A percentile compares a stretch with the other conserved stretches of the same genome.
phyloP scores from a whole-genome alignment of 2,888 invertebrate genomes.

The Camptogramma bilineatum region DNA sequence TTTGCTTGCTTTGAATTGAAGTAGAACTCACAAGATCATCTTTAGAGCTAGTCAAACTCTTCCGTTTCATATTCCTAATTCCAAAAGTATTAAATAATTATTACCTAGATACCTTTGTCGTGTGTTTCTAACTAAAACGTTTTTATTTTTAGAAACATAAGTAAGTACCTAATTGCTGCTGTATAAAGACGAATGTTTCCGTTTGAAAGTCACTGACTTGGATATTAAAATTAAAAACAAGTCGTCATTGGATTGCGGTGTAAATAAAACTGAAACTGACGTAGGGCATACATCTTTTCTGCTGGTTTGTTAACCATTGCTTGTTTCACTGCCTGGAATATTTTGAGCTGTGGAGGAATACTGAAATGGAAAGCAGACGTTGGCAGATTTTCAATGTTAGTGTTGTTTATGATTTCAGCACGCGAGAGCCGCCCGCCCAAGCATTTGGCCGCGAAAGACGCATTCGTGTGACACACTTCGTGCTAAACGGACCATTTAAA shows the following conservation, averaged over 20 bases:
- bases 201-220: constrained; percentile 75
- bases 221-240: constrained; percentile 70
- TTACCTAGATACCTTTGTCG: too few species aligned
- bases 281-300: constrained; percentile 18
- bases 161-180: constrained; percentile 25
- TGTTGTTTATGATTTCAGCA: constrained; percentile 34
- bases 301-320: constrained; percentile 44
- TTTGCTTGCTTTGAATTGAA: too few species aligned
- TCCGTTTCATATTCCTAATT: too few species aligned
- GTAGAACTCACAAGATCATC: too few species aligned
- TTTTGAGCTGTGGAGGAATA: constrained; percentile 10
- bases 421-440: constrained; percentile 63
- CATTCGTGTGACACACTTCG: constrained; percentile 73
- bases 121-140: constrained; percentile 16
- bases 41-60: too few species aligned
- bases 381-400: constrained; percentile 22
- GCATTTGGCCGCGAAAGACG: constrained; percentile 62
- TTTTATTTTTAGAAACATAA: constrained; percentile 27
- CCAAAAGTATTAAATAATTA: too few species aligned
- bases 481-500: constrained; percentile 52
- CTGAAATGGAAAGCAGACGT: constrained; percentile 47
- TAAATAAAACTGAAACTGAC: constrained; percentile 30
- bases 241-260: constrained; percentile 61
- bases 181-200: constrained; percentile 45
- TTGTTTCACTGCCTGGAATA: constrained; percentile 7